Base-by-base conservation (phyloP, 2,113 vertebrate genomes). In the Equus przewalskii region DNA sequence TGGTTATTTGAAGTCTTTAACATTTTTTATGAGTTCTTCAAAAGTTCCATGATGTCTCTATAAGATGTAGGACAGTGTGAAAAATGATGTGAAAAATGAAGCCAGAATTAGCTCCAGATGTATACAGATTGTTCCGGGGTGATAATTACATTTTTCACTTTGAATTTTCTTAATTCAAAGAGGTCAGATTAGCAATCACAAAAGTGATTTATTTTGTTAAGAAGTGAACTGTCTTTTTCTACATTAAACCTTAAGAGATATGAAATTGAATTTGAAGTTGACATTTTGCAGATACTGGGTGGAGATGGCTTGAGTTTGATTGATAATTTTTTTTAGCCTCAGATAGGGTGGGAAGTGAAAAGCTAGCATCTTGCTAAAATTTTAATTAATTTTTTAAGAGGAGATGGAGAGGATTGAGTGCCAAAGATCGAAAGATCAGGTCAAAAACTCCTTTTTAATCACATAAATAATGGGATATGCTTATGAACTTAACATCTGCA, bases 371-470 rank as follows among this genome's bases (percentile, higher is more conserved):
- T 98, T 98, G 98, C 98, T 99, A 99, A 99, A 99, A 99, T 99
- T 99, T 98, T 99, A 99, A 99, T 99, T 99, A 99, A 99, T 99
- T 99, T 99, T 99, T 97, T 98, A 99, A 99, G 98, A 98, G 96
- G 98, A 99, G 99, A 99, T 99, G 99, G 99, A 99, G 99, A 99
- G 99, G 99, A 98, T 98, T 98, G 97, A 95, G 99, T 99, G 99
- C 98, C 98, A 99, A 98, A 99, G 99, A 99, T 99, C 99, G 98
- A 99, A 99, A 99, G 99, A 98, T 98, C 99, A 99, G 99, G 99
- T 99, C 98, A 99, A 99, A 99, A 99, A 99, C 97, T 99, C 99
- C 99, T 99, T 99, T 99, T 99, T 99, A 99, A 99, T 99, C 99
- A 99, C 99, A 98, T 99, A 98, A 98, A 98, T 99, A 99, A 99